Base-by-base conservation (phyloP, 1,140 invertebrate species). In the Ctenoplectra terminalis region DNA sequence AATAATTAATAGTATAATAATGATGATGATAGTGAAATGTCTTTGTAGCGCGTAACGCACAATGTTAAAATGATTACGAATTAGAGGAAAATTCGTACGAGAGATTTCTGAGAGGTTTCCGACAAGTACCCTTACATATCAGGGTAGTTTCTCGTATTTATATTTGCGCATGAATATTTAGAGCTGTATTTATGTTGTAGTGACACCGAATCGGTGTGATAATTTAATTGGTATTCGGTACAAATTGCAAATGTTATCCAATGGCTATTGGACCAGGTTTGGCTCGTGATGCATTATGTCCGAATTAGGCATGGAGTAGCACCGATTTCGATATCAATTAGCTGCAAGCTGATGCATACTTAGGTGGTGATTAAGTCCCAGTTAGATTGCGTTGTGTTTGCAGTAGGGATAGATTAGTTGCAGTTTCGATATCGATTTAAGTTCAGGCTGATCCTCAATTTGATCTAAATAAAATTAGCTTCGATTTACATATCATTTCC, bases 271-370 rank as follows among this genome's bases (percentile, higher is more conserved):
- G 7, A 67, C 20, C 17, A 11, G 26, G 1, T 23, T 31, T n/a
- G 20, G 9, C 1, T 2, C 3, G 60, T 2, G 17, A 23, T 8
- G 31, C 2, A 29, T 40, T 26, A 8, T 63, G 17, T 11, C 6
- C 34, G 17, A 50, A 48, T 69, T 48, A 48, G 43, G 20, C 17
- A 1, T 26, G 20, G 11, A 13, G 4, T 7, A 23, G 46, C 17
- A 67, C 43, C 20, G 43, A 67, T 67, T 67, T 67, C 43, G 20
- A 50, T 67, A 67, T 67, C 43, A 67, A 67, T 67, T 67, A 34
- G 17, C 26, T 34, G 8, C 26, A 48, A 67, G 4, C 64, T 20
- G 26, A 9, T 17, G 26, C 43, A 13, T 40, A 6, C 64, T 67
- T 48, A 13, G 64, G 23, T 34, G 31, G 7, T 29, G 66, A 50